These are phyloP conservation scores for Egretta garzetta DNA, from an alignment of 2,113 vertebrate species.

Conservation along the genomic window DNA sequence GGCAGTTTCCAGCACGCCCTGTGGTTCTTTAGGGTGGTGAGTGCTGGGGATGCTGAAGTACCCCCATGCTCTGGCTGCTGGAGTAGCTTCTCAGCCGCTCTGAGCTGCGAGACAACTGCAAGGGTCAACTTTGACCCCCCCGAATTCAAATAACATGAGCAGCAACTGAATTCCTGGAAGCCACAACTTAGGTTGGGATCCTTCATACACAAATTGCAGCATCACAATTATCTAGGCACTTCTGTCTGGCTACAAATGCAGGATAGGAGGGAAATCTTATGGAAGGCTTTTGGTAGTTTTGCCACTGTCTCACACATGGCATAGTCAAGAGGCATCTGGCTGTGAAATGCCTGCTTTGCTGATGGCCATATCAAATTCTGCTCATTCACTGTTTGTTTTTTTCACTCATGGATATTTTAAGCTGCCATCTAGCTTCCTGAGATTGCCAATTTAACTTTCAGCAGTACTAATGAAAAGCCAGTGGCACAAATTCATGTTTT, in stretches of 20 bases:
- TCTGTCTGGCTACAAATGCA: background rate
- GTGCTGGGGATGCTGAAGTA: background rate
- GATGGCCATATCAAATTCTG: accelerated
- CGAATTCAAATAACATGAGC: background rate
- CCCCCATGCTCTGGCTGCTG: background rate
- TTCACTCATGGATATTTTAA: background rate
- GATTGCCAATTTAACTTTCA: background rate
- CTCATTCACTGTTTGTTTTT: background rate
- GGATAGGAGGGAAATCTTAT: background rate
- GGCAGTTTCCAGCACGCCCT: background rate
- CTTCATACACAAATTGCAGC: background rate
- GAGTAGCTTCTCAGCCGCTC: background rate
- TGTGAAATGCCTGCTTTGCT: background rate
- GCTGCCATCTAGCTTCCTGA: background rate
- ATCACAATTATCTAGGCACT: accelerated
- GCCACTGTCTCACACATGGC: accelerated
- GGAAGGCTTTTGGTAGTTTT: background rate
- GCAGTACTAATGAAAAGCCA: background rate
- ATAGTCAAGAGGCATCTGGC: background rate
- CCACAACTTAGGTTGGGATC: background rate
- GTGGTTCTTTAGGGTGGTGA: accelerated
- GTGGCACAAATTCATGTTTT: background rate
- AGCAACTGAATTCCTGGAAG: background rate
- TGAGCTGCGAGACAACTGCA: background rate
- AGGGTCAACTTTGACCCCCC: background rate